These are phyloP conservation scores for Muntiacus reevesi DNA, from an alignment of 2,113 vertebrate genomes.

Conservation along the genomic window DNA sequence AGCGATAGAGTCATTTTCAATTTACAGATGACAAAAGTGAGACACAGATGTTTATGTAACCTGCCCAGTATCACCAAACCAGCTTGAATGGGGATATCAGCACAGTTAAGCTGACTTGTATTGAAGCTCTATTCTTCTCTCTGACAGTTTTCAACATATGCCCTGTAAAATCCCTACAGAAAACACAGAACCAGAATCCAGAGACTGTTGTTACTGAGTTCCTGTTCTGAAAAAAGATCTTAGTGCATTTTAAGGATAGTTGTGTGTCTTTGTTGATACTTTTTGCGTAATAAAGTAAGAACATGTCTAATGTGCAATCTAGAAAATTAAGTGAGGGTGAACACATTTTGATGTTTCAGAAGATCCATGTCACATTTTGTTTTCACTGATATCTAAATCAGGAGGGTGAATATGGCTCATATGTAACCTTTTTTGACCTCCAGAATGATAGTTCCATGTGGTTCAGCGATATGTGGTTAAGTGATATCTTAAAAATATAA, in stretches of 20 bases:
- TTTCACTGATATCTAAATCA: neutral
- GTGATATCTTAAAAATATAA: neutral
- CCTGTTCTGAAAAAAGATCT: neutral
- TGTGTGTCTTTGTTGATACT: neutral
- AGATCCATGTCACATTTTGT: neutral
- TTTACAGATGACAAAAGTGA: neutral
- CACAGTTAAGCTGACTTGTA: neutral
- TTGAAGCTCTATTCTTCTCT: neutral
- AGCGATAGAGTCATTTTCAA: neutral
- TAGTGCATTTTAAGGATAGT: neutral
- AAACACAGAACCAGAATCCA: neutral
- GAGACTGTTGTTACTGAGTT: neutral
- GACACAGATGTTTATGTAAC: neutral
- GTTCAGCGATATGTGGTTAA: neutral
- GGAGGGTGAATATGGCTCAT: neutral
- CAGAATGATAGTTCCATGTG: neutral
- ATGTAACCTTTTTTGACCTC: neutral
- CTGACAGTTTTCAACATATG: neutral
- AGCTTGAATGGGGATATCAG: neutral
- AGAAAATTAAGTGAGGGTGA: neutral
- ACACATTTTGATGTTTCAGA: neutral
- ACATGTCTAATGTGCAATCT: neutral
- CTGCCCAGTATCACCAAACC: neutral
- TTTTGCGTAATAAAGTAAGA: neutral
- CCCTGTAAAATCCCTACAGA: neutral